Base-by-base conservation (phyloP, 2,113 vertebrate species). In the Saccopteryx leptura region DNA sequence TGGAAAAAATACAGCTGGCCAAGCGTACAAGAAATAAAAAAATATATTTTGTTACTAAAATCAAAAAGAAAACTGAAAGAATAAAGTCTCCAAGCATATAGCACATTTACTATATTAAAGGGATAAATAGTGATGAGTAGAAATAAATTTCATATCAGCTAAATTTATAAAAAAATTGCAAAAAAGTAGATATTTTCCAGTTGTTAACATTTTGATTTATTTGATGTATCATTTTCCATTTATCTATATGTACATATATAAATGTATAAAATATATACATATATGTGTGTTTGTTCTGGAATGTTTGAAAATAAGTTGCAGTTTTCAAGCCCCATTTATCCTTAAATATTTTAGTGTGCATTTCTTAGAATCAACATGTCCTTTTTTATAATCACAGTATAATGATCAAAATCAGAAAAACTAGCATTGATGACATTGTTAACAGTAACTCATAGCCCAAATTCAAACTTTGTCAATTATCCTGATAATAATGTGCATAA, bases 141-240 rank as follows among this genome's bases (percentile, higher is more conserved):
- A 75, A 72, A 95, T 39, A 72, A 80, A 26, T 92, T 75, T 91
- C 7, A 72, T 48, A 26, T 54, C 58, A 74, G n/a, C 65, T 52
- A 60, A 52, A 65, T 79, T 33, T 18, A 75, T 60, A 23, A 26
- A 65, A 78, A 66, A 10, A 5, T 58, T 56, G 2, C 9, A 28
- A 60, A 93, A 83, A 28, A 26, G 1, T 72, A 60, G 52, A 13
- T 48, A 61, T 79, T 91, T 84, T 1, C 1, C 18, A 74, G 11
- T 56, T 84, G 10, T 48, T 58, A 90, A 72, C 9, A 89, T 31
- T 88, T 93, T 88, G 5, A 9, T 50, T 46, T 76, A 76, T 68
- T 48, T 79, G 14, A 19, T 21, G 66, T 85, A 66, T 66, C 2
- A 33, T 80, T 69, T 95, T 91, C 54, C 78, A 13, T 68, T 61